Evolutionary conservation across 2,888 invertebrate species (phyloP).

Genomic region (Amorpha juglandis): DNA sequence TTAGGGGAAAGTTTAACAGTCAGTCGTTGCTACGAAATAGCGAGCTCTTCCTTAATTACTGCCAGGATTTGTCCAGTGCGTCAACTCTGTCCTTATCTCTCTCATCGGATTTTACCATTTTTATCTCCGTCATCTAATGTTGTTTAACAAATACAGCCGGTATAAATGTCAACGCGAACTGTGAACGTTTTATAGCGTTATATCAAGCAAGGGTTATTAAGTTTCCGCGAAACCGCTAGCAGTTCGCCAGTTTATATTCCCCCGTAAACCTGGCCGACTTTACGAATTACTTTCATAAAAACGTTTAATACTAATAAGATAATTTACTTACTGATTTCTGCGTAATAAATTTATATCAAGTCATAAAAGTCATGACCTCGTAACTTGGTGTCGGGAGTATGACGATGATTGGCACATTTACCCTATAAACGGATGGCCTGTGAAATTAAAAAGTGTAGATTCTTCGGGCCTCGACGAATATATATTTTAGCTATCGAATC

Average conservation of each 20-base stretch:
- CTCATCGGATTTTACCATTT: background rate
- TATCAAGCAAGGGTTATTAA: conserved; percentile 18
- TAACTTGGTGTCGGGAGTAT: background rate
- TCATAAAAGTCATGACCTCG: background rate
- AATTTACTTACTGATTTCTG: conserved; percentile 14
- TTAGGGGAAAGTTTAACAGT: too few species aligned
- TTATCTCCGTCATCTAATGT: background rate
- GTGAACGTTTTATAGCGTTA: conserved; percentile 13
- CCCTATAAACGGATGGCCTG: too few species aligned
- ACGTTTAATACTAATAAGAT: conserved; percentile 19
- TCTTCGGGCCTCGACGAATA: too few species aligned
- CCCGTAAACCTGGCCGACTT: conserved; percentile 8
- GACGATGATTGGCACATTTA: background rate
- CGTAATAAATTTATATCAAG: background rate
- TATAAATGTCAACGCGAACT: conserved; percentile 10
- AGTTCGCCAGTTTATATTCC: background rate
- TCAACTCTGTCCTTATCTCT: background rate
- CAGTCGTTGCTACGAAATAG: too few species aligned
- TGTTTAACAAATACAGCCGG: background rate
- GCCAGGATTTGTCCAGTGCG: background rate
- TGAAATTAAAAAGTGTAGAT: too few species aligned
- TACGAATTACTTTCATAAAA: conserved; percentile 17
- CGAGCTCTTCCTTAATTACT: background rate
- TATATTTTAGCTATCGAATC: too few species aligned
- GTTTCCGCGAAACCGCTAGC: conserved; percentile 19